Percentiles rank a stretch among this genome's conserved stretches.
Evolutionary conservation across 1,140 invertebrate species (phyloP).

Genomic region (Caerostris extrusa): DNA sequence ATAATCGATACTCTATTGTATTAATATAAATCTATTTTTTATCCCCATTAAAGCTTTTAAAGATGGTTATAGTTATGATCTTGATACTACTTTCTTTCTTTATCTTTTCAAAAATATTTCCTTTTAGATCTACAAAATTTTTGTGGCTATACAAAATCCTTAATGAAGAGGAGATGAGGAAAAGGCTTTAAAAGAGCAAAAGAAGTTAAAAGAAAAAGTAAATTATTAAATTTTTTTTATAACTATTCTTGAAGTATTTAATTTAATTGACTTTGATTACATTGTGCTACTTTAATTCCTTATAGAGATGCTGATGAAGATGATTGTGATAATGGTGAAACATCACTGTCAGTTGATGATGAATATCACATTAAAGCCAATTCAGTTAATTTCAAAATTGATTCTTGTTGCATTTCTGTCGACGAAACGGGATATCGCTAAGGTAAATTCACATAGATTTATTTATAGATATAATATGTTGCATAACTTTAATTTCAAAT

Average conservation of each 20-base stretch:
- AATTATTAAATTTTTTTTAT: neutral
- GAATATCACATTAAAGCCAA: constrained; percentile 38
- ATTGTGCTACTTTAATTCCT: neutral
- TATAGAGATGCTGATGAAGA: constrained; percentile 36
- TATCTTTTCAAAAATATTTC: constrained; percentile 35
- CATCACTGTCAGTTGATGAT: neutral
- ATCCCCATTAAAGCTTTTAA: neutral
- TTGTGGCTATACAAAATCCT: constrained; percentile 93
- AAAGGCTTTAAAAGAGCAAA: constrained; percentile 88
- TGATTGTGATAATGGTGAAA: neutral
- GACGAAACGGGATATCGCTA: constrained; percentile 41
- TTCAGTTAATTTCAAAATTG: constrained; percentile 19
- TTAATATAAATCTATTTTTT: neutral
- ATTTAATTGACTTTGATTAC: neutral
- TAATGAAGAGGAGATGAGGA: constrained; percentile 87
- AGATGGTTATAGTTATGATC: neutral
- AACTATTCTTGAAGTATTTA: neutral
- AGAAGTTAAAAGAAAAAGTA: constrained; percentile 80
- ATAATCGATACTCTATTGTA: too few relatives aligned
- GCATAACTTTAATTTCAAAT: too few relatives aligned
- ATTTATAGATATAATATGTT: neutral
- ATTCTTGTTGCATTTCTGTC: constrained; percentile 45
- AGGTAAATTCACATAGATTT: neutral
- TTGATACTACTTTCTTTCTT: neutral
- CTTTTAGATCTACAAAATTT: constrained; percentile 86